These are phyloP conservation scores for Grammomys surdaster DNA, from an alignment of 2,113 vertebrate genomes.

Conservation along the genomic window DNA sequence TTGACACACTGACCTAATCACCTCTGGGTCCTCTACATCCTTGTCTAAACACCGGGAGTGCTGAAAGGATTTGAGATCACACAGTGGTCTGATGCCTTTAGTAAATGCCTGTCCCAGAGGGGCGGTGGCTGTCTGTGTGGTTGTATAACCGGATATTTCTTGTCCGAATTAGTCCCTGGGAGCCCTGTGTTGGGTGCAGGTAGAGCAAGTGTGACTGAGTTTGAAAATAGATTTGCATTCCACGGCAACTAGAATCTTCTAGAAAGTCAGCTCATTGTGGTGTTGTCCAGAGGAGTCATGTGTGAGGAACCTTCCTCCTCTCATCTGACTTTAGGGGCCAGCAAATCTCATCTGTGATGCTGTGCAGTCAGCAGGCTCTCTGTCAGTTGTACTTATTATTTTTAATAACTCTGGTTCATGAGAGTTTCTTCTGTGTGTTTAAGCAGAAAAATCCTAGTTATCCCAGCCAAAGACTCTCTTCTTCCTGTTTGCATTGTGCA, in stretches of 20 bases:
- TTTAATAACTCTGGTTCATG: neutral
- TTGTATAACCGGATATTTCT: neutral
- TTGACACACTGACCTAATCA: neutral
- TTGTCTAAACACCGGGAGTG: neutral
- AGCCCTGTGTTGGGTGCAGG: neutral
- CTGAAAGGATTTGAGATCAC: neutral
- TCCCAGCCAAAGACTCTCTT: neutral
- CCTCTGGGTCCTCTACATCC: neutral
- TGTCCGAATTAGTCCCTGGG: neutral
- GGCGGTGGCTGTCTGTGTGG: neutral
- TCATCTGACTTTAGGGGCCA: neutral
- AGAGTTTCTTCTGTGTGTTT: neutral
- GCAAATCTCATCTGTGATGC: neutral
- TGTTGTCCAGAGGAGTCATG: neutral
- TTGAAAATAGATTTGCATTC: neutral
- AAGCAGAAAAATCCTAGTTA: neutral
- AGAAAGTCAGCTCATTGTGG: neutral
- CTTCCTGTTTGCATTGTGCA: neutral
- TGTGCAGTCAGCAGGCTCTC: neutral
- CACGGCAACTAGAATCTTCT: neutral
- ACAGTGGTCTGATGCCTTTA: neutral
- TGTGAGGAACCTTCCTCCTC: neutral
- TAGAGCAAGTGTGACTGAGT: neutral
- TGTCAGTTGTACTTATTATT: neutral
- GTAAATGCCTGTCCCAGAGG: neutral